These are phyloP conservation scores for Drosophila sturtevanti DNA, from an alignment of 1,140 invertebrate species.

Conservation along the genomic window DNA sequence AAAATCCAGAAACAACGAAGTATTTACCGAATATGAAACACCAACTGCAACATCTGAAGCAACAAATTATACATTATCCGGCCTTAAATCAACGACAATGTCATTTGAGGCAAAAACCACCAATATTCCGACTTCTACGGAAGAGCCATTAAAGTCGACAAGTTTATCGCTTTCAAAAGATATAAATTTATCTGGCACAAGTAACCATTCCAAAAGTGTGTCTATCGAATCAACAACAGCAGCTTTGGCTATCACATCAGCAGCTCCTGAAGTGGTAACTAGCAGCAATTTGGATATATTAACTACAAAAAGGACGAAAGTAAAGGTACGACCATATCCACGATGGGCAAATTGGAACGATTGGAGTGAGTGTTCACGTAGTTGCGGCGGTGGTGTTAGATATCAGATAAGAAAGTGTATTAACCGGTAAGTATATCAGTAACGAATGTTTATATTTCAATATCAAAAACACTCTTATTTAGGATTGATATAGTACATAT, in stretches of 20 bases:
- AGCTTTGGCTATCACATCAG: background rate
- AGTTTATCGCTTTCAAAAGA: background rate
- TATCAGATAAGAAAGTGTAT: slow-evolving; percentile 85
- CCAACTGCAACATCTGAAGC: slow-evolving; percentile 40
- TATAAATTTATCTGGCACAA: background rate
- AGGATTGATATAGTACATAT: no score
- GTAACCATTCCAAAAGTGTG: background rate
- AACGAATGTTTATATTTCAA: no score
- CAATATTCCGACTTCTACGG: background rate
- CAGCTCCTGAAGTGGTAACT: background rate
- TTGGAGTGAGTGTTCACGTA: slow-evolving; percentile 89
- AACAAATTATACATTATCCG: slow-evolving; percentile 22
- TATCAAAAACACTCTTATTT: no score
- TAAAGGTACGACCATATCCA: slow-evolving; percentile 69
- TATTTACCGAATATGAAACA: slow-evolving; percentile 69
- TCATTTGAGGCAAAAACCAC: slow-evolving; percentile 24
- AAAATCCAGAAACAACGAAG: slow-evolving; percentile 62
- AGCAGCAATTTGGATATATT: slow-evolving; percentile 15
- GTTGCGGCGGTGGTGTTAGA: slow-evolving; percentile 93
- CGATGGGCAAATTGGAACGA: slow-evolving; percentile 90
- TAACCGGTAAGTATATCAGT: slow-evolving; percentile 58
- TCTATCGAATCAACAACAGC: slow-evolving; percentile 11
- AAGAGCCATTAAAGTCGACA: slow-evolving; percentile 13
- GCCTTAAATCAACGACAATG: slow-evolving; percentile 39
- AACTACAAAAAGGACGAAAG: slow-evolving; percentile 49